Conservation (phyloP, 2,888 invertebrate genomes). For the Cantharis rustica region DNA sequence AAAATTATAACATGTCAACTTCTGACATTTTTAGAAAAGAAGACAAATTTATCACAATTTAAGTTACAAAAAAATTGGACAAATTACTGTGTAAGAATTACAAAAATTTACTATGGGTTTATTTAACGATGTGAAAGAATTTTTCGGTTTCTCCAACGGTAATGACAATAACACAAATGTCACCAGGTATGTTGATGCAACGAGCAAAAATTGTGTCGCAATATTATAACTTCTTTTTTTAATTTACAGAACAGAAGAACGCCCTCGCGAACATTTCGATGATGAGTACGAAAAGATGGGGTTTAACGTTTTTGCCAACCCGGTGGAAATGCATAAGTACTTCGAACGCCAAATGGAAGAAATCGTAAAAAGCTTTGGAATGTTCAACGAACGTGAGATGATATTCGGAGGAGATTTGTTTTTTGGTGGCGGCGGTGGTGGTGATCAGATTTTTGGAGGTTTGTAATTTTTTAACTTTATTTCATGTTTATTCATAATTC, state of each 20-base stretch:
- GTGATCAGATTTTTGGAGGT: slow-evolving; percentile 17
- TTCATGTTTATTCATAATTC: not conserved
- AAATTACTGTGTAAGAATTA: not conserved
- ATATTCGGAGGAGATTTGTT: slow-evolving; percentile 26
- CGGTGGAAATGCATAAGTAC: slow-evolving; percentile 64
- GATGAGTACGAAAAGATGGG: slow-evolving; percentile 33
- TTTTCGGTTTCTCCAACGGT: not conserved
- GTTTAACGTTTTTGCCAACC: slow-evolving; percentile 64
- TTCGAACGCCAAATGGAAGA: slow-evolving; percentile 66
- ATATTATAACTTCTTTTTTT: not conserved
- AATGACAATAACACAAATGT: too few relatives aligned
- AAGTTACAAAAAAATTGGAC: not conserved
- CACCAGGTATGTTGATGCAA: not conserved
- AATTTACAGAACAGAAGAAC: not conserved
- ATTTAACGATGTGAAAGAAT: not conserved
- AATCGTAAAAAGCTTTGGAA: slow-evolving; percentile 59
- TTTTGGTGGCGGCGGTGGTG: not conserved
- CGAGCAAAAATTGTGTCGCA: not conserved
- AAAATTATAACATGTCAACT: not conserved
- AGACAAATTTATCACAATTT: not conserved
- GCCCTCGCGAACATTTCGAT: not conserved
- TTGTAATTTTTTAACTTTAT: slow-evolving; percentile 5
- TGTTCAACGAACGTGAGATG: slow-evolving; percentile 19
- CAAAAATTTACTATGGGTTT: not conserved
- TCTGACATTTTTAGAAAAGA: not conserved